Percentiles rank a stretch among this genome's conserved stretches.
phyloP scores from a whole-genome alignment of 2,797 vertebrate species.

The Picus viridis region DNA sequence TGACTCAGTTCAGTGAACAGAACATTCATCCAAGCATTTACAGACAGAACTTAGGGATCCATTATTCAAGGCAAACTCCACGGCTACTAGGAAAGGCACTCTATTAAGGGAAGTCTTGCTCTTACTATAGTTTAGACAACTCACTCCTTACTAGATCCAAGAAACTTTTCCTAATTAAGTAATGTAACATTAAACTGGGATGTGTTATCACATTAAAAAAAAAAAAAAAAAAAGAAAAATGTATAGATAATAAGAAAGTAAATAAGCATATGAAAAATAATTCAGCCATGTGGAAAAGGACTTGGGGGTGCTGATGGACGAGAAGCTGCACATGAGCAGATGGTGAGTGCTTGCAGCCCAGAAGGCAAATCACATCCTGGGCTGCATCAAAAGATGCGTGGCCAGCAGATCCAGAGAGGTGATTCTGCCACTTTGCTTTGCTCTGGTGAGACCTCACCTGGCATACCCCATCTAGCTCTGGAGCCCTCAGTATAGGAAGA shows the following conservation, averaged over 20 bases:
- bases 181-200: not conserved
- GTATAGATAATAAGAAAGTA: not conserved
- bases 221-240: not conserved
- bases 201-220: not conserved
- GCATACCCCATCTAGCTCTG: no score
- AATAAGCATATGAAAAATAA: not conserved
- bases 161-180: not conserved
- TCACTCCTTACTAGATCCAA: not conserved
- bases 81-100: not conserved
- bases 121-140: not conserved
- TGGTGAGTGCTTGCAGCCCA: no score
- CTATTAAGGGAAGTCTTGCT: not conserved
- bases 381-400: no score
- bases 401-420: no score
- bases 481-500: no score
- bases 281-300: no score
- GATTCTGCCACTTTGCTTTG: no score
- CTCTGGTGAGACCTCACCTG: no score
- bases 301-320: no score
- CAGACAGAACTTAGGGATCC: not conserved
- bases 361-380: no score
- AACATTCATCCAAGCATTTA: not conserved
- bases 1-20: not conserved
- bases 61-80: not conserved
- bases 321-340: no score